These are phyloP conservation scores for Kradibia gibbosae DNA, from an alignment of 1,140 invertebrate species.

Conservation along the genomic window DNA sequence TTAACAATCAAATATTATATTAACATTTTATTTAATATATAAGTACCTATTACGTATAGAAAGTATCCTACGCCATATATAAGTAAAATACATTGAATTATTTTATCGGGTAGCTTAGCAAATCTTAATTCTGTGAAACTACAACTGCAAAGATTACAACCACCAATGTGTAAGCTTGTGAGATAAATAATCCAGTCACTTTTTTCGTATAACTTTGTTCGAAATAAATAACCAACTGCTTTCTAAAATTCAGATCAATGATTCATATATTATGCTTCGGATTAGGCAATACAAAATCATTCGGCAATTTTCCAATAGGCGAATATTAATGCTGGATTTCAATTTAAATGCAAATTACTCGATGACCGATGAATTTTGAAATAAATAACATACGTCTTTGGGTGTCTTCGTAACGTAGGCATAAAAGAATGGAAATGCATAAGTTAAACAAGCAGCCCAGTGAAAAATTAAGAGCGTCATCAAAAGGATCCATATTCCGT, in stretches of 20 bases:
- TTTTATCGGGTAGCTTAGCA: conserved; percentile 53
- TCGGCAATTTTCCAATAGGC: too few relatives aligned
- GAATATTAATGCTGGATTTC: too few relatives aligned
- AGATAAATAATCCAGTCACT: conserved; percentile 55
- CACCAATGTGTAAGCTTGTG: conserved; percentile 58
- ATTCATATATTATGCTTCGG: too few relatives aligned
- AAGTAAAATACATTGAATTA: conserved; percentile 57
- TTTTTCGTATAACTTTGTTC: conserved; percentile 51
- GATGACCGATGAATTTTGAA: neutral
- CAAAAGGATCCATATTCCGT: conserved; percentile 56
- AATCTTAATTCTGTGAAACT: conserved; percentile 54
- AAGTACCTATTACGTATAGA: conserved; percentile 59
- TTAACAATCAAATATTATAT: too few relatives aligned
- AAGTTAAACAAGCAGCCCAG: conserved; percentile 62
- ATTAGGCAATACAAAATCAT: too few relatives aligned
- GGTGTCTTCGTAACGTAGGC: conserved; percentile 50
- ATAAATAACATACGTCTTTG: conserved; percentile 51
- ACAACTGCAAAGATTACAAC: conserved; percentile 59
- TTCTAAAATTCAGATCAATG: conserved; percentile 41
- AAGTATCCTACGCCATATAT: conserved; percentile 57
- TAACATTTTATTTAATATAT: too few relatives aligned
- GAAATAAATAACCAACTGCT: conserved; percentile 51
- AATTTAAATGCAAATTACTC: too few relatives aligned
- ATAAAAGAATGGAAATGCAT: conserved; percentile 59
- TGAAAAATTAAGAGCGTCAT: conserved; percentile 60